Base-by-base conservation (phyloP, 2,797 vertebrate species). In the Rhodeus uyekii region DNA sequence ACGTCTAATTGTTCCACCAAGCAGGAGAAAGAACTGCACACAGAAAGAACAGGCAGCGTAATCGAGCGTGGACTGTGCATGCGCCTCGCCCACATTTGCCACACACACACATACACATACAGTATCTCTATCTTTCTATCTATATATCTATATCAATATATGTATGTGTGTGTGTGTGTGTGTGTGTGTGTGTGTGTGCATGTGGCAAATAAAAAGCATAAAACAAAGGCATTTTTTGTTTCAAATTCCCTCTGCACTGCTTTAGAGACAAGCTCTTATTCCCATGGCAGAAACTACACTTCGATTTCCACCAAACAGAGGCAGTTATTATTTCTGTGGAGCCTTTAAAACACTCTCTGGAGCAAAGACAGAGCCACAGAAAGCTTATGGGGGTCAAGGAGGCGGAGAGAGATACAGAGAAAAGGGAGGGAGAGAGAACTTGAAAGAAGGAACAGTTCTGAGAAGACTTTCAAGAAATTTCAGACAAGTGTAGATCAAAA, bases 241-340 rank as follows among this genome's bases (percentile, higher is more conserved):
- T 63, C 34, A 39, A 27, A 71, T 67, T 80, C 63, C 61, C 55
- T 84, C 50, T 79, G 58, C 58, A 65, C 39, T 72, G 42, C 61
- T 36, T 18, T 64, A 53, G n/a, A 72, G 58, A 55, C 42, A 69
- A 50, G 50, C 76, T 78, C 61, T 75, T 85, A 85, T 78, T 87
- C 83, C 86, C 67, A 77, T 63, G 36, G 64, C 68, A 76, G 64
- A 78, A 29, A 83, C 81, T 58, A 61, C 65, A 69, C 32, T 48
- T 27, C 58, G 39, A 71, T 87, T 78, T 82, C 32, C 50, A 29
- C 27, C 87, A 61, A 81, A 84, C 36, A 46, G 39, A 77, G 73
- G 65, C 50, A 16, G 34, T 78, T 61, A 82, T 87, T 82, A 83
- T 87, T 80, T 78, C 79, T 73, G 27, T 67, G 78, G 84, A 84